Conservation (phyloP, 1,140 invertebrate species). For the Medauroidea extradentata region DNA sequence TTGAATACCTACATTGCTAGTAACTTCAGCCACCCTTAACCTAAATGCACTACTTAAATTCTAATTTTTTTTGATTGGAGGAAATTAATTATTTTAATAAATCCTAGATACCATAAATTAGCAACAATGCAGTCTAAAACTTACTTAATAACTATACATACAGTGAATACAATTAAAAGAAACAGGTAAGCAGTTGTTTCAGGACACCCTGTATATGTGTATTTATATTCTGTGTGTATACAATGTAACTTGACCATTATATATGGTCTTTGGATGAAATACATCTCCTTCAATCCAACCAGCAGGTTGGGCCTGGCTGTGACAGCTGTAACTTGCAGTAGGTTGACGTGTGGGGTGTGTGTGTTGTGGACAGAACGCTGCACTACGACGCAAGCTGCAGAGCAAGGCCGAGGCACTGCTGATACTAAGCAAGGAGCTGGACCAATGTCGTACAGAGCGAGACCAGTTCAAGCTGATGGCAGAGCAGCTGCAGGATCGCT, state of each 20-base stretch:
- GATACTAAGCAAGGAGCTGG: constrained; percentile 70
- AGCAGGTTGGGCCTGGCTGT: background rate
- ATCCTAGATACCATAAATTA: too few relatives aligned
- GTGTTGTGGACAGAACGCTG: constrained; percentile 48
- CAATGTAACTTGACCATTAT: background rate
- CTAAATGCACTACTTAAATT: too few relatives aligned
- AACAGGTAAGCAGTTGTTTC: too few relatives aligned
- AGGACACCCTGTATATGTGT: too few relatives aligned
- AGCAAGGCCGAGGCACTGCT: constrained; percentile 74
- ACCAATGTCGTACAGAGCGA: constrained; percentile 69
- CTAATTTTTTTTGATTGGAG: too few relatives aligned
- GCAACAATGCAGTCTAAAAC: too few relatives aligned
- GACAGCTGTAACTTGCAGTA: background rate
- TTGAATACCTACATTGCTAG: too few relatives aligned
- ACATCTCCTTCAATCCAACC: background rate
- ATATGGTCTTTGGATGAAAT: background rate
- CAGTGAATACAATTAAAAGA: background rate
- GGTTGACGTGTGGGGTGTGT: background rate
- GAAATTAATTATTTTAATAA: too few relatives aligned
- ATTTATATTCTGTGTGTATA: too few relatives aligned
- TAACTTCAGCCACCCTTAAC: too few relatives aligned
- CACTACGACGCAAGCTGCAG: constrained; percentile 64
- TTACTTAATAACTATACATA: too few relatives aligned
- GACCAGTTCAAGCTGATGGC: constrained; percentile 80
- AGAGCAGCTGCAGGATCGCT: constrained; percentile 68